Evolutionary conservation across 2,888 invertebrate species (phyloP).

Genomic region (Drosophila lutescens): DNA sequence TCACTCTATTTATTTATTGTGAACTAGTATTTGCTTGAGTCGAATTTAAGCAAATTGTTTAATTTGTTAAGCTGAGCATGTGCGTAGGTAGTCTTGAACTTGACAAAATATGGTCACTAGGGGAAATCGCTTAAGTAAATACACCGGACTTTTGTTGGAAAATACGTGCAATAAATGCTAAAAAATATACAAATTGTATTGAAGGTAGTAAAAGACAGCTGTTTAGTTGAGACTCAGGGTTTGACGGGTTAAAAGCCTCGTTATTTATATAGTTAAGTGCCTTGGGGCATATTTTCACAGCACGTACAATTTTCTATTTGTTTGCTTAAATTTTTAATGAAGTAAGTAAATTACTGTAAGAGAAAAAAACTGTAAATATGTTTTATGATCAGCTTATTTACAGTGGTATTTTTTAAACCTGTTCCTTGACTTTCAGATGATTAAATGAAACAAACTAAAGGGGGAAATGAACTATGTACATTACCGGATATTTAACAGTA

Average conservation of each 20-base stretch:
- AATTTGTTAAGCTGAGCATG: slow-evolving; percentile 29
- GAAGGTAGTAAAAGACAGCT: slow-evolving; percentile 38
- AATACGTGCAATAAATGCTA: slow-evolving; percentile 32
- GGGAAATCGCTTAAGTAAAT: slow-evolving; percentile 32
- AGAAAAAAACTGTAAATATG: neutral
- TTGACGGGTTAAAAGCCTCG: slow-evolving; percentile 26
- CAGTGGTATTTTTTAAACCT: neutral
- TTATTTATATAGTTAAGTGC: slow-evolving; percentile 12
- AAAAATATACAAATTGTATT: slow-evolving; percentile 2
- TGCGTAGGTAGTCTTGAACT: slow-evolving; percentile 38
- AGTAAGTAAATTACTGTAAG: too few relatives aligned
- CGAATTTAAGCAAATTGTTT: slow-evolving; percentile 17
- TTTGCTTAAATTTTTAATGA: slow-evolving; percentile 2
- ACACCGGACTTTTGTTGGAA: slow-evolving; percentile 3
- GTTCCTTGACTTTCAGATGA: neutral
- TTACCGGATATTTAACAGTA: slow-evolving; percentile 45
- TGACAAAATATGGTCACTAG: slow-evolving; percentile 20
- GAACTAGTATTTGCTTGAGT: slow-evolving; percentile 7
- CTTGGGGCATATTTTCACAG: slow-evolving; percentile 11
- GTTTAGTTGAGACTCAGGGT: slow-evolving; percentile 18
- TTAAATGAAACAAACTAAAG: neutral
- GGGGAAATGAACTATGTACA: slow-evolving; percentile 35
- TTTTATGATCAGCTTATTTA: neutral
- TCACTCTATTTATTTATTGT: slow-evolving; percentile 18
- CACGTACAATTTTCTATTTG: slow-evolving; percentile 3